Conservation (phyloP, 2,113 vertebrate species). For the Trachemys scripta region DNA sequence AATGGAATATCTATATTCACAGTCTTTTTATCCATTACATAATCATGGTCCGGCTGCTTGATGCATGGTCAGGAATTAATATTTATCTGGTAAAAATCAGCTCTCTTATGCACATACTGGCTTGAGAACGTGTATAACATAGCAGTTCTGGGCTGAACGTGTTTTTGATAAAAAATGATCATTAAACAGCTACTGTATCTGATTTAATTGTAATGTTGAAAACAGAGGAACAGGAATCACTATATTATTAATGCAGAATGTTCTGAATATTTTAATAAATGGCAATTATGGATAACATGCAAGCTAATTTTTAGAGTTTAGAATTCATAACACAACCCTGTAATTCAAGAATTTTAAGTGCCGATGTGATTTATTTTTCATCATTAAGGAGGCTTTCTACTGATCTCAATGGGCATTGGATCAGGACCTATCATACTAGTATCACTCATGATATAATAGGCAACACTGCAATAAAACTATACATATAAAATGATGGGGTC, state of each 20-base stretch:
- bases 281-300: not conserved
- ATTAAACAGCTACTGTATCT: not conserved
- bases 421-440: not conserved
- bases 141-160: not conserved
- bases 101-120: not conserved
- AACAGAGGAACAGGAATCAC: not conserved
- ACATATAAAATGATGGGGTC: too few species aligned
- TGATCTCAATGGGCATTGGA: not conserved
- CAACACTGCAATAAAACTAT: not conserved
- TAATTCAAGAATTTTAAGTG: not conserved
- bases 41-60: not conserved
- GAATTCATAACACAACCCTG: not conserved
- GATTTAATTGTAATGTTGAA: not conserved
- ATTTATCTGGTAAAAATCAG: not conserved
- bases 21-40: not conserved
- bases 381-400: not conserved
- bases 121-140: not conserved
- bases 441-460: not conserved
- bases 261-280: not conserved
- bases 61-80: not conserved
- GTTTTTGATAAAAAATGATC: not conserved
- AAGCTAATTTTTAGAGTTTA: not conserved
- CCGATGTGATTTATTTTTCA: rapidly evolving
- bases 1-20: not conserved
- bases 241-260: not conserved